Conservation (phyloP, 1,140 invertebrate species). For the Neodiprion pinetum region DNA sequence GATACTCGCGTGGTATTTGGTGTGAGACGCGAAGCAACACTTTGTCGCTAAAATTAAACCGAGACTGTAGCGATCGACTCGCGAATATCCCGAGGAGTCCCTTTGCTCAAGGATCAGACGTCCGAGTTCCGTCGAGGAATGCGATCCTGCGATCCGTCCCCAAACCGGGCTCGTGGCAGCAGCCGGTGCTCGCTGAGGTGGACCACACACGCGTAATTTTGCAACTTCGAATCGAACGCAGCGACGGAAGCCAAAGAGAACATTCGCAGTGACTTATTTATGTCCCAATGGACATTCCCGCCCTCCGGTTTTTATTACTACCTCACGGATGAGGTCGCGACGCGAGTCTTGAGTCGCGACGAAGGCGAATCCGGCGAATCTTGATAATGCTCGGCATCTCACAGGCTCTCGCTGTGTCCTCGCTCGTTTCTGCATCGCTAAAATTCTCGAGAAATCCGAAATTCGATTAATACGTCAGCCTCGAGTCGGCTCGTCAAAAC, state of each 20-base stretch:
- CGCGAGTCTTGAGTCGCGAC: not conserved
- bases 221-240: not conserved
- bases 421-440: not conserved
- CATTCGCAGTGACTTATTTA: not conserved
- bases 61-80: not conserved
- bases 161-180: constrained; percentile 26
- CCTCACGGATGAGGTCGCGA: not conserved
- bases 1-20: not conserved
- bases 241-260: not conserved
- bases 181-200: constrained; percentile 14
- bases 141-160: constrained; percentile 30
- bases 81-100: not conserved
- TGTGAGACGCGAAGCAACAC: not conserved
- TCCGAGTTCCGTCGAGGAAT: constrained; percentile 31
- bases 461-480: constrained; percentile 14
- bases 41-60: not conserved
- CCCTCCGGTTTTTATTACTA: constrained; percentile 6
- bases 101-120: constrained; percentile 11
- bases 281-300: constrained; percentile 3
- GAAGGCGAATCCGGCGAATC: constrained; percentile 11
- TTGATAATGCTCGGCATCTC: constrained; percentile 12
- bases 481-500: not conserved
- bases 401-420: not conserved
- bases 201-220: constrained; percentile 23
- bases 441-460: not conserved